These are phyloP conservation scores for Theristus sp. DNA, from an alignment of 2,888 invertebrate species.

Conservation along the genomic window DNA sequence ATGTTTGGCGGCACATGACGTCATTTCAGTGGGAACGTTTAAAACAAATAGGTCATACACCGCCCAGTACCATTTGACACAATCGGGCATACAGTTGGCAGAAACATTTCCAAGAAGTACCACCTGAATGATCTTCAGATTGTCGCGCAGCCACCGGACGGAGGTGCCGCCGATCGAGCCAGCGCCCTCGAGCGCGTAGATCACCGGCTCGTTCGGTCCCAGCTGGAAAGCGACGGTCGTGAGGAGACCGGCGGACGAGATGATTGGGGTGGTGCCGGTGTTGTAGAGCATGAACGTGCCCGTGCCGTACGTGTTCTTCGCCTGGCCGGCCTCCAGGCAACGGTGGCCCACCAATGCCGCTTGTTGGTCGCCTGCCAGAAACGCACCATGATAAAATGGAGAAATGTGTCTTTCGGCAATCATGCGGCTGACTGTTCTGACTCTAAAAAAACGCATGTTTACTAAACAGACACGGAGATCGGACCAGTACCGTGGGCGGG, in stretches of 20 bases:
- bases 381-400: background rate
- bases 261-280: slow-evolving; percentile 51
- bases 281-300: slow-evolving; percentile 89
- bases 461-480: no score
- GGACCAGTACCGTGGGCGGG: no score
- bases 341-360: slow-evolving; percentile 76
- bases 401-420: no score
- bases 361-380: slow-evolving; percentile 64
- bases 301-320: slow-evolving; percentile 81
- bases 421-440: no score
- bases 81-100: background rate
- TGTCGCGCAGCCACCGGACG: slow-evolving; percentile 77
- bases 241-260: slow-evolving; percentile 65
- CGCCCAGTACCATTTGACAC: no score
- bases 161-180: slow-evolving; percentile 49
- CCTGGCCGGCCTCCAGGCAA: slow-evolving; percentile 65
- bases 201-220: slow-evolving; percentile 55
- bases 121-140: slow-evolving; percentile 57
- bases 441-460: no score
- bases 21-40: no score
- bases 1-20: no score
- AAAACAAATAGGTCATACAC: no score
- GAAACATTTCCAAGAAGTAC: background rate
- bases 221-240: slow-evolving; percentile 67
- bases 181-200: slow-evolving; percentile 82